These are phyloP conservation scores for Argynnis bischoffii DNA, from an alignment of 2,888 invertebrate species.

Conservation along the genomic window DNA sequence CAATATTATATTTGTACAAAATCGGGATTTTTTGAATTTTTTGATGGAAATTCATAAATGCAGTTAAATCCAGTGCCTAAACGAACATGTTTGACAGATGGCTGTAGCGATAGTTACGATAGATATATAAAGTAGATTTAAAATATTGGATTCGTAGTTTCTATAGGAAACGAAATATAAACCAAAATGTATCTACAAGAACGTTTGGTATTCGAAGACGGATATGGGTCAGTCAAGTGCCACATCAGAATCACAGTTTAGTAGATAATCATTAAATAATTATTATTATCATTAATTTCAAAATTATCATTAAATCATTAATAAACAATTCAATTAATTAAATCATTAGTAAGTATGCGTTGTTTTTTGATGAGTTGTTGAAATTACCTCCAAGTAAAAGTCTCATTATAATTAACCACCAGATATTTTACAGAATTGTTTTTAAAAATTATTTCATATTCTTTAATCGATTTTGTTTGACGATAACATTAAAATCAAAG, in stretches of 20 bases:
- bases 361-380: no score
- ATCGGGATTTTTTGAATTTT: conserved; percentile 4
- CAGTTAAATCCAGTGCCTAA: conserved; percentile 11
- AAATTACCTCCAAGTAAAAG: no score
- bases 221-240: not conserved
- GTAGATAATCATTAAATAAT: not conserved
- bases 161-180: not conserved
- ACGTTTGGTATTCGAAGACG: not conserved
- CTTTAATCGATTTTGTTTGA: no score
- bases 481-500: no score
- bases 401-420: no score
- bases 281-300: not conserved
- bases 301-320: not conserved
- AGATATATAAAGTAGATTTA: conserved; percentile 1
- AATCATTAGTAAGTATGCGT: not conserved
- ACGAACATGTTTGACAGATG: not conserved
- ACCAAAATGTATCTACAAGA: no score
- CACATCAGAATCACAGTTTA: conserved; percentile 1
- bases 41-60: not conserved
- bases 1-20: conserved; percentile 18
- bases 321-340: not conserved
- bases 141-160: not conserved
- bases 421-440: no score
- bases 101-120: conserved; percentile 8
- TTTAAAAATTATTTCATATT: no score